Conservation (phyloP, 2,888 invertebrate species). For the Cheilosia pagana region DNA sequence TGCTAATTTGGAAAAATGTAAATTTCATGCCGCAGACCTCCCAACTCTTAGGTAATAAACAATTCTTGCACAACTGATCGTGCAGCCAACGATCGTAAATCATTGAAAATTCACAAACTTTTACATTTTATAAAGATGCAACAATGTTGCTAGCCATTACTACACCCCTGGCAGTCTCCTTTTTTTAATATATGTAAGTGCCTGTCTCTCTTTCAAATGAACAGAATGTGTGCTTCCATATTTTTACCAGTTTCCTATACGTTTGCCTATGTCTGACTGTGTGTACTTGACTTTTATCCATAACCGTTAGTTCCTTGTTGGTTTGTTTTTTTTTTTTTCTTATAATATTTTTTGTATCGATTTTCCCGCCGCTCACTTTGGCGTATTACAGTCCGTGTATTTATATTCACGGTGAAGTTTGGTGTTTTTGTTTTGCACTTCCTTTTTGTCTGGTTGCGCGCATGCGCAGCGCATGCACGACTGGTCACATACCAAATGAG, state of each 20-base stretch:
- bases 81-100: constrained; percentile 64
- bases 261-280: constrained; percentile 15
- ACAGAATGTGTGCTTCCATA: constrained; percentile 13
- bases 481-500: constrained; percentile 73
- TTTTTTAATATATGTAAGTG: constrained; percentile 1
- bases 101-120: constrained; percentile 45
- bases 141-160: constrained; percentile 48
- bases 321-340: constrained; percentile 30
- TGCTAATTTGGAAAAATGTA: not conserved
- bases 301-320: constrained; percentile 63
- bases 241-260: constrained; percentile 5
- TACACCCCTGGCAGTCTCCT: constrained; percentile 8
- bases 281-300: constrained; percentile 67
- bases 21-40: constrained; percentile 39
- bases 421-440: constrained; percentile 55
- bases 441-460: constrained; percentile 41
- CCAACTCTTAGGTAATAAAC: constrained; percentile 45
- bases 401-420: constrained; percentile 73
- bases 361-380: constrained; percentile 70
- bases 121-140: constrained; percentile 38
- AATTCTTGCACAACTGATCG: constrained; percentile 55
- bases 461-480: constrained; percentile 67
- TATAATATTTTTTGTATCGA: constrained; percentile 8
- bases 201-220: not conserved
- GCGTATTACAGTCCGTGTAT: constrained; percentile 1